These are phyloP conservation scores for Malurus splendens DNA, from an alignment of 2,797 vertebrate genomes.

Conservation along the genomic window DNA sequence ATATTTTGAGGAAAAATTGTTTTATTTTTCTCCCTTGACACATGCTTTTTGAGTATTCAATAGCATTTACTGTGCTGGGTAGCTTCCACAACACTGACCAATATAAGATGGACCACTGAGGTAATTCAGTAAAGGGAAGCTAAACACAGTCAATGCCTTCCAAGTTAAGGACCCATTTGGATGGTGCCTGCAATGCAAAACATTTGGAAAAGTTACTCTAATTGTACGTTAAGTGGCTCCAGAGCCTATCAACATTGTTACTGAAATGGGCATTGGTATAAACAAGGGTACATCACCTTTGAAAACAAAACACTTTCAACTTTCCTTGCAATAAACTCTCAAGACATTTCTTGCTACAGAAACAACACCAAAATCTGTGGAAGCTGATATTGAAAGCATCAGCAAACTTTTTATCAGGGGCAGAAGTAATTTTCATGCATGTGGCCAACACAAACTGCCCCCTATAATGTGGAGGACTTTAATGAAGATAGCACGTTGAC, in stretches of 20 bases:
- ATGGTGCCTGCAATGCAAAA: slow-evolving; percentile 30
- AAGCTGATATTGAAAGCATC: not conserved
- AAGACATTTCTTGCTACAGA: not conserved
- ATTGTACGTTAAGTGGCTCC: slow-evolving; percentile 49
- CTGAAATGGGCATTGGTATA: not conserved
- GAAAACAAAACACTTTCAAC: slow-evolving; percentile 36
- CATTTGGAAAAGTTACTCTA: slow-evolving; percentile 49
- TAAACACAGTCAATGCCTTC: slow-evolving; percentile 10
- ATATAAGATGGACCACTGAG: not conserved
- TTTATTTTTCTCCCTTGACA: not conserved
- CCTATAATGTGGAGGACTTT: not conserved
- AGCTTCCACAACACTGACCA: not conserved
- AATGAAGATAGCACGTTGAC: not conserved
- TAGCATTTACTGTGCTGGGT: not conserved
- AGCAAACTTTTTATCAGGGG: not conserved
- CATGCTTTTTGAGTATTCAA: not conserved
- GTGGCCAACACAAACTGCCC: not conserved
- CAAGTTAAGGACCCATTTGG: slow-evolving; percentile 31
- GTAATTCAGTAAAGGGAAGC: slow-evolving; percentile 5
- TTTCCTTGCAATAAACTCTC: not conserved
- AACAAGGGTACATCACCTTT: not conserved
- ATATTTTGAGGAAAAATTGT: not conserved
- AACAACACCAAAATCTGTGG: not conserved
- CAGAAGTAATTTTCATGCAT: not conserved
- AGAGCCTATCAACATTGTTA: slow-evolving; percentile 26